Evolutionary conservation across 2,797 vertebrate genomes (phyloP), one percentile per base, ranked within the genome.

Genomic region (Nannoperca australis): DNA sequence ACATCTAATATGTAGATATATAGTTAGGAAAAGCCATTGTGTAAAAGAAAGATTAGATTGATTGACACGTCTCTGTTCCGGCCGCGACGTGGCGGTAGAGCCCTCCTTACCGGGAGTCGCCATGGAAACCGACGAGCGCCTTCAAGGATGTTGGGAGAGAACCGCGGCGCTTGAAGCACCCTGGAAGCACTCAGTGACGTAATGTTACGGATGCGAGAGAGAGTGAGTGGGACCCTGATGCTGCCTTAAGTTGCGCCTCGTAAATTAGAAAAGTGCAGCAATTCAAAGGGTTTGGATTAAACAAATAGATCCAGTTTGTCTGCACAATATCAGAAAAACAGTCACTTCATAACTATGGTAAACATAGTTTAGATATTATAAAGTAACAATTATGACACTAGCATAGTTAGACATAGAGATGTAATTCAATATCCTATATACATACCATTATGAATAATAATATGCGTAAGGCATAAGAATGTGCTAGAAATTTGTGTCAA

Each of bases 81-180:
- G 1, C 92, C 92, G 18, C 88, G 82, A 90, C 93, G 81, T 89
- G 94, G 88, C 88, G 58, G 56, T 56, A 76, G 55, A 76, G 40
- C 20, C 60, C 51, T 76, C 65, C 27, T 45, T 0, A 75, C 11
- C 1, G 14, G 0, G 5, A 69, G 93, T 96, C 93, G 83, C 93
- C 94, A 96, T 95, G 94, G 95, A 94, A 96, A 96, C 95, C 89
- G 65, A 54, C 71, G 3, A 85, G 90, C 70, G 61, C 88, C 82
- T 84, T 89, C 90, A 92, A 92, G 92, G 94, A 94, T 90, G 88
- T 67, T 77, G 78, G 68, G 89, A 85, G 81, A 91, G 56, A 77
- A 82, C 59, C 18, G 76, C 66, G 53, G 85, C 38, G 86, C 75
- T 6, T 79, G 74, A 77, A 86, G 82, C 70, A 58, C 51, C 36